Base-by-base conservation (phyloP, 2,797 vertebrate species). In the Echiichthys vipera region DNA sequence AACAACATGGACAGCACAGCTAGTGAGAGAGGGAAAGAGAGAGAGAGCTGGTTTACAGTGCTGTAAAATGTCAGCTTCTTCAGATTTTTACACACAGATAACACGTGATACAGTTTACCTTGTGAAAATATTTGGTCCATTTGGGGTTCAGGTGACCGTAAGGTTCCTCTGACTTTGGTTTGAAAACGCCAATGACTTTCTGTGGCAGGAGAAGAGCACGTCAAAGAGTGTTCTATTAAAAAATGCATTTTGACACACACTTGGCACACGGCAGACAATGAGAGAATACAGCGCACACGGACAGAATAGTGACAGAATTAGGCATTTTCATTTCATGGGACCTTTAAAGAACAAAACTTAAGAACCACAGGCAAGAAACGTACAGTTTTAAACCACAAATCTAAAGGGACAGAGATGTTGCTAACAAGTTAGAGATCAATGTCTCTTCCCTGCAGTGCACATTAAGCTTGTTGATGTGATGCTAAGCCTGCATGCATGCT, bases 61-160 rank as follows among this genome's bases (percentile, higher is more conserved):
- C 9, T 49, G 15, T 57, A 8, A 22, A 4, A 55, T n/a, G n/a
- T n/a, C n/a, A n/a, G n/a, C 7, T 37, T 9, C 20, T 42, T 42
- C 6, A 53, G 6, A 39, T 7, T 29, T 57, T 34, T 6, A 46
- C 30, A 63, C 14, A 45, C 3, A n/a, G 0, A 32, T 14, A 22
- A 37, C 25, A 40, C 10, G 22, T 4, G 3, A 62, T 6, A 30
- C 2, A 12, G 17, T 5, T 9, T 80, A 93, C 89, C 94, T 99
- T 99, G 87, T 99, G 98, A 88, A 99, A 95, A 70, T 97, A 99
- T 94, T 99, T 99, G 95, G 98, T 98, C 98, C 98, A 99, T 89
- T 99, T 99, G 55, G 98, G 98, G 90, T 99, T 99, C 70, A 99
- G 94, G 57, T 99, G 96, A 89, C 98, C 97, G 1, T 99, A 99